A percentile compares a stretch with the other conserved stretches of the same genome.
phyloP scores from a whole-genome alignment of 2,888 invertebrate species.

The Trachelus tabidus region DNA sequence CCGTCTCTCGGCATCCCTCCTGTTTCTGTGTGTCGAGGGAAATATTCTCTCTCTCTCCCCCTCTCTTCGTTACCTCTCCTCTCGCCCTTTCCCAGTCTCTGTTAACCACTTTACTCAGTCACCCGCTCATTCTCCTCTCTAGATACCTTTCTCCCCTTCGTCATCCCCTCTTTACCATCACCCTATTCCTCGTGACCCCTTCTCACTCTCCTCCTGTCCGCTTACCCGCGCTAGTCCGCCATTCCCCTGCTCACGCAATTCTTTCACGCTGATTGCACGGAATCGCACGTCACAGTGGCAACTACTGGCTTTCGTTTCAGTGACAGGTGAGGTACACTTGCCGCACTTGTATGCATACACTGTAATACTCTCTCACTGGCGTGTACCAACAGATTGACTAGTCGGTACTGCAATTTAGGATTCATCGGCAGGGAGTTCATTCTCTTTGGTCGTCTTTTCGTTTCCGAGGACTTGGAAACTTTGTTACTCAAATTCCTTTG shows the following conservation, averaged over 20 bases:
- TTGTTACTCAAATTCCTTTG: neutral
- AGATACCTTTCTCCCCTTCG: constrained; percentile 14
- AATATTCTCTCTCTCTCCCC: constrained; percentile 8
- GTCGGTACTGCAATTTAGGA: neutral
- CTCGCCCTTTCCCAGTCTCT: neutral
- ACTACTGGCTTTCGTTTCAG: constrained; percentile 13
- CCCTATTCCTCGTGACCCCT: constrained; percentile 20
- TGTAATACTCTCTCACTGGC: neutral
- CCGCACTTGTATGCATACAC: neutral
- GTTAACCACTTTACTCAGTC: neutral
- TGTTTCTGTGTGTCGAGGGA: constrained; percentile 13
- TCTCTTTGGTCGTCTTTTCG: neutral
- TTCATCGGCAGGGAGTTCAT: neutral
- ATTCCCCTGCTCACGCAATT: constrained; percentile 17
- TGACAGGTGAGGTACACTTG: constrained; percentile 8
- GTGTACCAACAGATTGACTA: neutral
- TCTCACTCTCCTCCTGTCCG: neutral
- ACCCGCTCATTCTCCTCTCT: neutral
- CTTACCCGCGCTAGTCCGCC: neutral
- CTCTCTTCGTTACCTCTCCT: neutral
- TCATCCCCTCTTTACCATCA: constrained; percentile 6
- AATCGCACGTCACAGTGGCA: constrained; percentile 20
- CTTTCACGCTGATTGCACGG: constrained; percentile 40
- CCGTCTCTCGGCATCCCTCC: neutral
- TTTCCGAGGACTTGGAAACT: neutral